Evolutionary conservation across 2,113 vertebrate species (phyloP).

Genomic region (Damaliscus lunatus): DNA sequence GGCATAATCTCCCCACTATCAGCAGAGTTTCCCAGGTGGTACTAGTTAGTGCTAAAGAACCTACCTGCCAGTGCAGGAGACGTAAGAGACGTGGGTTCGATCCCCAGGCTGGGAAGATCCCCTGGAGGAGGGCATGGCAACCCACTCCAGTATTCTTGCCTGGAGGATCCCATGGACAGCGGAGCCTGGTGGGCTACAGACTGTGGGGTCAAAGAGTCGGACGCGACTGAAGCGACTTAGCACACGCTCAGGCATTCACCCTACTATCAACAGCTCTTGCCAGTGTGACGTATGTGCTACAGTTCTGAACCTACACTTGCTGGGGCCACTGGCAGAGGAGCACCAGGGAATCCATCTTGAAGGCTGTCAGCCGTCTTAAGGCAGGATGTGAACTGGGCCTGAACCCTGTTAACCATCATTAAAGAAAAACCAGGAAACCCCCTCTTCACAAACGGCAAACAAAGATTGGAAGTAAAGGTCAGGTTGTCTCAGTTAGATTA

Average conservation of each 20-base stretch:
- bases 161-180: not conserved
- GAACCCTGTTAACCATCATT: not conserved
- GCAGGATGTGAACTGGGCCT: not conserved
- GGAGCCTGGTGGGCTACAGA: not conserved
- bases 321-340: not conserved
- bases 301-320: not conserved
- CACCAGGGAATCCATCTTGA: not conserved
- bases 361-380: not conserved
- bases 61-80: not conserved
- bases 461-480: not conserved
- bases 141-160: not conserved
- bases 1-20: not conserved
- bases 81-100: not conserved
- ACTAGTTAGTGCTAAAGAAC: not conserved
- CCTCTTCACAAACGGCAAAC: not conserved
- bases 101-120: not conserved
- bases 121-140: not conserved
- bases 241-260: not conserved
- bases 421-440: not conserved
- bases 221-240: not conserved
- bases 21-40: not conserved
- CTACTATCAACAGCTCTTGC: not conserved
- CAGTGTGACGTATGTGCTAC: fast-evolving
- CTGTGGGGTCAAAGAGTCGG: not conserved
- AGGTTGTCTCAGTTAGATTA: not conserved